phyloP scores from a whole-genome alignment of 2,888 invertebrate species.

The Anorthoa munda region DNA sequence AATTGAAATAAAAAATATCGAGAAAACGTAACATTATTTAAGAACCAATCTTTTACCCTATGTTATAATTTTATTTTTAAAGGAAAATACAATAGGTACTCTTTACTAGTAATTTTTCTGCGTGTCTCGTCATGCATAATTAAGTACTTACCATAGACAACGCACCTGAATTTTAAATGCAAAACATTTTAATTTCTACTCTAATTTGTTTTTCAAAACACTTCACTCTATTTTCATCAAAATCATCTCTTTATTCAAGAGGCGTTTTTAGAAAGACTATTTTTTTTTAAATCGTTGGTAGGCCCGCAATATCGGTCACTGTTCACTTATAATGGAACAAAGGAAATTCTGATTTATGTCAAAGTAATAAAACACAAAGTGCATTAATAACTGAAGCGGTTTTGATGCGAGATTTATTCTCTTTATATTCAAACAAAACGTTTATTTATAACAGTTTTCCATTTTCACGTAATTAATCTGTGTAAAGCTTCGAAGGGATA shows the following conservation, averaged over 20 bases:
- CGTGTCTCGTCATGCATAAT: conserved; percentile 27
- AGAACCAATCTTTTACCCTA: not conserved
- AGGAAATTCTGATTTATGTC: conserved; percentile 49
- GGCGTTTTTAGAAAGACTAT: conserved; percentile 33
- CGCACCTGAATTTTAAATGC: conserved; percentile 41
- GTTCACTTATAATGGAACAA: conserved; percentile 48
- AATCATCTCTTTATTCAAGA: conserved; percentile 1
- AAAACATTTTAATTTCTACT: not conserved
- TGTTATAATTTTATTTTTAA: conserved; percentile 6
- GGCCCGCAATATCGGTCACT: conserved; percentile 29
- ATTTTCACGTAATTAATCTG: conserved; percentile 47
- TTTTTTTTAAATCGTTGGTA: conserved; percentile 2
- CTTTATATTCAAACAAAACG: conserved; percentile 16
- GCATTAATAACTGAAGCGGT: conserved; percentile 28
- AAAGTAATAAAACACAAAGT: conserved; percentile 49
- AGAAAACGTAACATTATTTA: not conserved
- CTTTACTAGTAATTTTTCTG: conserved; percentile 23
- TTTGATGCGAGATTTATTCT: conserved; percentile 44
- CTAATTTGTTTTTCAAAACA: not conserved
- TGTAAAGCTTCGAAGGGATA: conserved; percentile 4
- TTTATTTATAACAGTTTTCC: conserved; percentile 38
- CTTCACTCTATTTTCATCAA: not conserved
- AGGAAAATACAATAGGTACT: not conserved
- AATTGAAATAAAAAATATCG: not conserved
- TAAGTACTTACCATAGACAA: conserved; percentile 36